phyloP scores from a whole-genome alignment of 2,113 vertebrate genomes.

The Taurulus bubalis region DNA sequence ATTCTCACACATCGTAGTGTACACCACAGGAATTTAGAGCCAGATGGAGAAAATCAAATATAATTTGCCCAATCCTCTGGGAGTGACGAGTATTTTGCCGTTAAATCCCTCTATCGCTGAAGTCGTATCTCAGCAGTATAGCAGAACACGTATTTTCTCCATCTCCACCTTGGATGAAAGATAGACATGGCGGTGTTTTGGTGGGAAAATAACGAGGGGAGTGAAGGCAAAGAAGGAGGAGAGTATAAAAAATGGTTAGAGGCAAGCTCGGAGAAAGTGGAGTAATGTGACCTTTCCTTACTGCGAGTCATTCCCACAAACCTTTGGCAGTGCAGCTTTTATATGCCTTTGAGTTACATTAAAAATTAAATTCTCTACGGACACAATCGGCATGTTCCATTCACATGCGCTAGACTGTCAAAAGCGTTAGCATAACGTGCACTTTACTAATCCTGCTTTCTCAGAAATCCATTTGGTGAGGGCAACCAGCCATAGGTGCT shows the following conservation, averaged over 20 bases:
- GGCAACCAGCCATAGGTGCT: constrained; percentile 59
- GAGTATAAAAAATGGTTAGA: constrained; percentile 11
- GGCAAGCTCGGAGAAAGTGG: constrained; percentile 19
- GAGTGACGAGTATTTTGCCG: not conserved
- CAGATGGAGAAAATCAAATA: not conserved
- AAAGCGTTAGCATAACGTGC: constrained; percentile 20
- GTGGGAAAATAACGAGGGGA: not conserved
- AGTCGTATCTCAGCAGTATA: not conserved
- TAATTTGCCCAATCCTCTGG: not conserved
- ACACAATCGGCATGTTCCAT: constrained; percentile 35
- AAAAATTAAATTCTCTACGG: constrained; percentile 57
- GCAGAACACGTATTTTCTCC: constrained; percentile 6
- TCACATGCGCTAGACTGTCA: constrained; percentile 18
- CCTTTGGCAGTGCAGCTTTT: constrained; percentile 51
- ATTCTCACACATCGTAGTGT: not conserved
- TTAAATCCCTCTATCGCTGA: not conserved
- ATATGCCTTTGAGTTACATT: constrained; percentile 15
- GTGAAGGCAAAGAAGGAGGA: constrained; percentile 15
- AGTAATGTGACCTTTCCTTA: constrained; percentile 52
- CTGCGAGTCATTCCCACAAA: constrained; percentile 51
- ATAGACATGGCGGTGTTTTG: constrained; percentile 3
- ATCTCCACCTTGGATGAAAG: constrained; percentile 11
- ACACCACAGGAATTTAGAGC: not conserved
- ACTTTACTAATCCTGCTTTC: constrained; percentile 62
- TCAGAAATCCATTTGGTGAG: constrained; percentile 59